phyloP scores from a whole-genome alignment of 2,797 vertebrate species.

The Arnoldichthys spilopterus region DNA sequence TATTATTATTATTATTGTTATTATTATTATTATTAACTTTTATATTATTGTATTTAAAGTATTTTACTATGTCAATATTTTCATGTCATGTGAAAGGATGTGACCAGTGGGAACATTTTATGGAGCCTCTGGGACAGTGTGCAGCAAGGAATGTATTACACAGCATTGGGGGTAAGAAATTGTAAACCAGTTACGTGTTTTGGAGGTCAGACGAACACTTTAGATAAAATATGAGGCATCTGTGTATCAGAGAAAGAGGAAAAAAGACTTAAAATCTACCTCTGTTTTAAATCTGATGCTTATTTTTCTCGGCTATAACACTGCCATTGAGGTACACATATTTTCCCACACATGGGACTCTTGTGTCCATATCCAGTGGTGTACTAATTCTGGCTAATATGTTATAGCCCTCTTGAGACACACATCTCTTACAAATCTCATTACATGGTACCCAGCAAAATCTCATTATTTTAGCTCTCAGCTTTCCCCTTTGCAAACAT shows the following conservation, averaged over 20 bases:
- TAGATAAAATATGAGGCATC: not conserved
- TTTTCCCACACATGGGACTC: not conserved
- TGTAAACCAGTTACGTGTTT: conserved; percentile 7
- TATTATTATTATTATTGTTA: too few relatives aligned
- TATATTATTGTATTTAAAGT: too few relatives aligned
- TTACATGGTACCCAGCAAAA: conserved; percentile 19
- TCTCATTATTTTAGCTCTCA: conserved; percentile 10
- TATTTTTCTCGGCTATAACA: not conserved
- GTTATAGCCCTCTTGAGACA: conserved; percentile 2
- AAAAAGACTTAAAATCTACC: not conserved
- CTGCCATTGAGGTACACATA: not conserved
- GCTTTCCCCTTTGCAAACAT: conserved; percentile 1
- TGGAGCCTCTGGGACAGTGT: conserved; percentile 16
- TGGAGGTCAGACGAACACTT: not conserved
- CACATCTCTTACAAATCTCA: conserved; percentile 19
- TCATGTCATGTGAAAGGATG: too few relatives aligned
- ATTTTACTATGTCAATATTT: too few relatives aligned
- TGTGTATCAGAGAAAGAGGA: not conserved
- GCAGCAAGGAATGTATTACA: conserved; percentile 13
- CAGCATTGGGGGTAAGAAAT: not conserved
- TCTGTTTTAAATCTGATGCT: conserved; percentile 2
- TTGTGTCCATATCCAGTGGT: not conserved
- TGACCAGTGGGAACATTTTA: conserved; percentile 19
- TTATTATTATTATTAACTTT: too few relatives aligned
- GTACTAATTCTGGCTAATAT: conserved; percentile 21